A percentile compares a stretch with the other conserved stretches of the same genome.
phyloP scores from a whole-genome alignment of 1,140 invertebrate genomes.

The Apis mellifera region DNA sequence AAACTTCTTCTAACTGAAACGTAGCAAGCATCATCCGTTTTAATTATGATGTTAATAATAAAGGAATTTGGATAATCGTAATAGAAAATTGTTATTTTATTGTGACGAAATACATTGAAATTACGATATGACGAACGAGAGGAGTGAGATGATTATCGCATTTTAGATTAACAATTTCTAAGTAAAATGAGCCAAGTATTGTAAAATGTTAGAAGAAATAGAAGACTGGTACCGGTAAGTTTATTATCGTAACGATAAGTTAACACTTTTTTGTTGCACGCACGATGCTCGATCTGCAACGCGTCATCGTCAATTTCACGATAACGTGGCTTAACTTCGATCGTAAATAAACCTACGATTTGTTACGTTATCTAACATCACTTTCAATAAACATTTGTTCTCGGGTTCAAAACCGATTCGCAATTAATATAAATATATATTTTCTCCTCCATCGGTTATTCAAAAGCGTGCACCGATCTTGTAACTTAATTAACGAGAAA shows the following conservation, averaged over 20 bases:
- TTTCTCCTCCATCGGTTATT: too few relatives aligned
- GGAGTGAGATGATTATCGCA: neutral
- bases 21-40: neutral
- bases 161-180: neutral
- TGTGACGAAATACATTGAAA: neutral
- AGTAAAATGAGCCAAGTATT: too few relatives aligned
- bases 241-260: neutral
- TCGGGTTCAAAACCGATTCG: too few relatives aligned
- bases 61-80: neutral
- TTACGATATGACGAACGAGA: neutral
- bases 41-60: neutral
- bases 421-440: too few relatives aligned
- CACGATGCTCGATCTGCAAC: neutral
- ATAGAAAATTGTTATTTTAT: neutral
- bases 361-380: too few relatives aligned
- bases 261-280: neutral
- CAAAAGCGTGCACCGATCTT: too few relatives aligned
- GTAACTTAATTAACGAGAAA: too few relatives aligned
- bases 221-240: neutral
- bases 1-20: neutral
- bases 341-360: too few relatives aligned
- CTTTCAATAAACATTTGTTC: too few relatives aligned
- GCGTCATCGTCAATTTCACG: neutral
- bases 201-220: neutral
- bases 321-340: neutral